Conservation (phyloP, 1,140 invertebrate species). For the Drosophila repletoides region DNA sequence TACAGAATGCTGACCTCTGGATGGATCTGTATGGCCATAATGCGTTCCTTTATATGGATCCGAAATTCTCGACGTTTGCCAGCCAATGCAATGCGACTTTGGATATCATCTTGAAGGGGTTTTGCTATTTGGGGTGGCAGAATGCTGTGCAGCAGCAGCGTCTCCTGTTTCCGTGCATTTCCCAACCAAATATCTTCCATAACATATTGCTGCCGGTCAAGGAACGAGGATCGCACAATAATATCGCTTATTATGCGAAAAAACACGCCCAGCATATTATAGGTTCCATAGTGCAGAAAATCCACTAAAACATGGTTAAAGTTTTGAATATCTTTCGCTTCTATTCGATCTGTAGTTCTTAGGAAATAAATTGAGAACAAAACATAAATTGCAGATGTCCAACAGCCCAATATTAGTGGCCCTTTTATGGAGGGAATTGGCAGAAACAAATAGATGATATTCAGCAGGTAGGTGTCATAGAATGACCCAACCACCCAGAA, state of each 20-base stretch:
- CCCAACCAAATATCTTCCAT: slow-evolving; percentile 92
- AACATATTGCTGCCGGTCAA: slow-evolving; percentile 92
- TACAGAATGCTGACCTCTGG: slow-evolving; percentile 96
- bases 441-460: slow-evolving; percentile 5
- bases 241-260: slow-evolving; percentile 94
- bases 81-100: slow-evolving; percentile 85
- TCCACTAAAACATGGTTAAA: too few species aligned
- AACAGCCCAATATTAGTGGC: neutral
- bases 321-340: too few species aligned
- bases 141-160: slow-evolving; percentile 93
- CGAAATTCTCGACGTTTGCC: neutral
- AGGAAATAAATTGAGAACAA: neutral
- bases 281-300: too few species aligned
- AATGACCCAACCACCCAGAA: neutral
- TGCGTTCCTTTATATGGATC: slow-evolving; percentile 83
- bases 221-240: slow-evolving; percentile 91
- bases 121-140: slow-evolving; percentile 92
- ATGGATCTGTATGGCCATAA: slow-evolving; percentile 93
- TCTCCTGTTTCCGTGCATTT: slow-evolving; percentile 92
- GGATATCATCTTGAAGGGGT: slow-evolving; percentile 89
- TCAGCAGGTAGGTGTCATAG: neutral
- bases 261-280: slow-evolving; percentile 92
- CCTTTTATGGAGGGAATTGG: slow-evolving; percentile 3
- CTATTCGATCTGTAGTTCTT: neutral
- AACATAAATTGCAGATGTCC: neutral